Base-by-base conservation (phyloP, 2,113 vertebrate genomes). In the Triplophysa tibetana region DNA sequence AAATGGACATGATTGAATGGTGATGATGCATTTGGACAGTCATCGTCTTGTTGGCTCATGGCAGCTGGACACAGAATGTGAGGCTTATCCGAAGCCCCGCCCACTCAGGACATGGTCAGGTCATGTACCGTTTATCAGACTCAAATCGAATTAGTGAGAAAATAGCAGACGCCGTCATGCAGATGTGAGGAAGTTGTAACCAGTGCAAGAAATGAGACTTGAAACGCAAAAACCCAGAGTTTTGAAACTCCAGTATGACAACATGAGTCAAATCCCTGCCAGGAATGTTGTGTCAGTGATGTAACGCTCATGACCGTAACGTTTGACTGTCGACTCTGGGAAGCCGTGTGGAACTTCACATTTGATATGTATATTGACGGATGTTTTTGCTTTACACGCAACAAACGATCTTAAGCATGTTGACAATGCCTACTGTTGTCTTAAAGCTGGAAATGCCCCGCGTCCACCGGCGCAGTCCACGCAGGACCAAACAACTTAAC, bases 91-190 rank as follows among this genome's bases (percentile, higher is more conserved):
- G 16, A 52, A 16, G 14, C 50, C 12, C 14, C 50, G 13, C 16
- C 50, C 50, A 52, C 50, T 29, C 4, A 23, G 43, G 74, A 65
- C 45, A 65, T 3, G 2, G 9, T 65, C 61, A 38, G 74, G 45
- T 65, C 74, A 76, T 23, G 74, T 64, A 8, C 5, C 5, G 6
- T 76, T 65, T 60, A 50, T 26, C 24, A 21, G 24, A 33, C 17
- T 38, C 16, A 14, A 77, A 65, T 77, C 24, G 8, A 77, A 48
- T 77, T 77, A 65, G 62, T 29, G 11, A 23, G 61, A 76, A 50
- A 65, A 65, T 77, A 60, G 8, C 23, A 33, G 19, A 64, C 4
- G 21, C 1, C 21, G 19, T 72, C 17, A 58, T 54, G 14, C 50
- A 17, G 50, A 2, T 2, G 17, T 54, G 50, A 54, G 12, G 7